A percentile compares a stretch with the other conserved stretches of the same genome.
phyloP scores from a whole-genome alignment of 2,797 vertebrate species.

The Dicrostonyx torquatus region DNA sequence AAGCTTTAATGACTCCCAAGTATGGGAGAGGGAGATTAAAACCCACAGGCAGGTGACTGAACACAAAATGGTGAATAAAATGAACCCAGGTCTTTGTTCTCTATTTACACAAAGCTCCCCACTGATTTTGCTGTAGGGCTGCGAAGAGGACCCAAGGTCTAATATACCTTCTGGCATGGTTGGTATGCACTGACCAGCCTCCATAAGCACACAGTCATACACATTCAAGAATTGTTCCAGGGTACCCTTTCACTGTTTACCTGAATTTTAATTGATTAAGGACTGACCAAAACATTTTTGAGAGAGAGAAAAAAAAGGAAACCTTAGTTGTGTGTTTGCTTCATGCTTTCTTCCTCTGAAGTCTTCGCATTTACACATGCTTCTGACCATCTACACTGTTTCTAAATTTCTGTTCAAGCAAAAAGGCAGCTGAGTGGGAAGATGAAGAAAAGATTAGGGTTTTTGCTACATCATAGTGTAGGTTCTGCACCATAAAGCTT shows the following conservation, averaged over 20 bases:
- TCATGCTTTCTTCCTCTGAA: not conserved
- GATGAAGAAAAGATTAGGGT: not conserved
- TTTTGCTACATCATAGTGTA: not conserved
- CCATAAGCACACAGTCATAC: conserved; percentile 25
- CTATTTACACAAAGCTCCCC: conserved; percentile 52
- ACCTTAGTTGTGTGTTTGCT: not conserved
- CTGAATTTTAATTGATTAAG: conserved; percentile 14
- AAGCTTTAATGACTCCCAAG: conserved; percentile 14
- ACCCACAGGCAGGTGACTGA: not conserved
- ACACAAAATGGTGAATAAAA: conserved; percentile 24
- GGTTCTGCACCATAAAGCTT: not conserved
- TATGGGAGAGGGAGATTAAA: conserved; percentile 35
- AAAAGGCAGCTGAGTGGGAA: not conserved
- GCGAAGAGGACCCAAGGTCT: not conserved
- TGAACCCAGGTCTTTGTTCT: conserved; percentile 10
- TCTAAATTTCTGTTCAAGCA: not conserved
- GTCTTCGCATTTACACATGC: not conserved
- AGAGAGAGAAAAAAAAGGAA: not conserved
- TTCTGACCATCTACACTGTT: not conserved
- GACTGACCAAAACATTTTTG: conserved; percentile 27
- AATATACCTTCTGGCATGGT: not conserved
- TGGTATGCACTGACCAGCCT: not conserved
- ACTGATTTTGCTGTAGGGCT: conserved; percentile 16
- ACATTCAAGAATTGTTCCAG: conserved; percentile 27
- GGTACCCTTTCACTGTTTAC: not conserved